Evolutionary conservation across 2,888 invertebrate species (phyloP).

Genomic region (Hydrotaea cyrtoneurina): DNA sequence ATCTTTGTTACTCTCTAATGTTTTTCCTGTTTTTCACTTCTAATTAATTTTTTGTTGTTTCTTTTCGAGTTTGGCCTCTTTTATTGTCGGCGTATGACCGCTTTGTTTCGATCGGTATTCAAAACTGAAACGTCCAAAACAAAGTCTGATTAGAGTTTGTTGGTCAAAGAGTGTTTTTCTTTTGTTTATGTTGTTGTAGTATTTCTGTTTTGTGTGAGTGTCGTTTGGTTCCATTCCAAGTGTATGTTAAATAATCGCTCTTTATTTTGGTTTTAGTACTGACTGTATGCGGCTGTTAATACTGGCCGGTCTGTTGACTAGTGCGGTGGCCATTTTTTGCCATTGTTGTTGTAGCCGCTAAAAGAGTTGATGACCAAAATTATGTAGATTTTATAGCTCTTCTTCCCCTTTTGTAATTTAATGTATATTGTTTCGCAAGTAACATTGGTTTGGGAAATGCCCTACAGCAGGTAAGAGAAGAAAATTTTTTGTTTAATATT

Average conservation of each 20-base stretch:
- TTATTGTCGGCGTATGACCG: conserved; percentile 50
- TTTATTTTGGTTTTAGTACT: conserved; percentile 34
- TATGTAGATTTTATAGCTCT: conserved; percentile 38
- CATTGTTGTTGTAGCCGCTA: conserved; percentile 49
- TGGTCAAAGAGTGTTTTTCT: conserved; percentile 57
- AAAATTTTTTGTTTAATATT: too few relatives aligned
- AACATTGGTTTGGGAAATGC: conserved; percentile 24
- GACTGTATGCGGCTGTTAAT: conserved; percentile 28
- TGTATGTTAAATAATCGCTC: conserved; percentile 60
- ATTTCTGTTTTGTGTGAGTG: conserved; percentile 28
- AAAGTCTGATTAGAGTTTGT: conserved; percentile 58
- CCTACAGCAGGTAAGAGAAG: conserved; percentile 1
- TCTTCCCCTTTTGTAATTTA: conserved; percentile 36
- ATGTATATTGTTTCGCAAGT: conserved; percentile 2
- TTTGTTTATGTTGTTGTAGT: conserved; percentile 43
- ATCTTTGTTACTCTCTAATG: not conserved
- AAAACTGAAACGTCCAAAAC: conserved; percentile 66
- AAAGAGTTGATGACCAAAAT: conserved; percentile 54
- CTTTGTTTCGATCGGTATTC: conserved; percentile 59
- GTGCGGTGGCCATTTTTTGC: conserved; percentile 49
- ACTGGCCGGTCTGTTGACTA: not conserved
- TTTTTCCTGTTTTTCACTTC: not conserved
- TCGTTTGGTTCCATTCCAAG: conserved; percentile 36
- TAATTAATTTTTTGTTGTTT: conserved; percentile 41
- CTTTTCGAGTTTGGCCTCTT: conserved; percentile 24